These are phyloP conservation scores for Chymomyza fuscimana DNA, from an alignment of 2,888 invertebrate species.

Conservation along the genomic window DNA sequence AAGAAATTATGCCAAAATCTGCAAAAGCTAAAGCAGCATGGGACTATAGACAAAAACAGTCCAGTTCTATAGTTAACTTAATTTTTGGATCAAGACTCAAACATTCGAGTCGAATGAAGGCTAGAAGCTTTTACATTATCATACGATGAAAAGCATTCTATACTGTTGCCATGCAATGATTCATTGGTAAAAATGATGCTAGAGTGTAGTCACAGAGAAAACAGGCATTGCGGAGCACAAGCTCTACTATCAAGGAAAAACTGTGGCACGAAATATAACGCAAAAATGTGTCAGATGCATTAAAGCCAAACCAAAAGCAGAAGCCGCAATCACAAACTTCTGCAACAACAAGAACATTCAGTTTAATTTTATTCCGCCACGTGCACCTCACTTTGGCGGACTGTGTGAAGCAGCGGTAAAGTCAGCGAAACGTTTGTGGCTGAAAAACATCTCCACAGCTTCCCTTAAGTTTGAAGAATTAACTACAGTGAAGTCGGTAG, in stretches of 20 bases:
- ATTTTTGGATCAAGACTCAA: no score
- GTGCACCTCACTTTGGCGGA: not conserved
- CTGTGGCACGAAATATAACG: not conserved
- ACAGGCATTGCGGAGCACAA: slow-evolving; percentile 1
- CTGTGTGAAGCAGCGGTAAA: not conserved
- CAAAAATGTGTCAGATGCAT: slow-evolving; percentile 1
- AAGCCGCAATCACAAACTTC: not conserved
- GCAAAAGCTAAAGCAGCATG: not conserved
- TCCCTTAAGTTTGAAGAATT: not conserved
- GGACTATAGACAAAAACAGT: not conserved
- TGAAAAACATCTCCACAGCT: not conserved
- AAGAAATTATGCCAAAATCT: not conserved
- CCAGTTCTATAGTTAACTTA: no score
- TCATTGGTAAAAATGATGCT: no score
- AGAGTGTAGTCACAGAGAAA: not conserved
- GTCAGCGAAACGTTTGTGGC: no score
- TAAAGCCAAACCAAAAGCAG: not conserved
- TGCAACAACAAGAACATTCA: not conserved
- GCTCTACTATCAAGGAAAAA: not conserved
- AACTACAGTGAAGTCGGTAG: not conserved
- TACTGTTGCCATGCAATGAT: no score
- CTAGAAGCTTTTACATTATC: no score
- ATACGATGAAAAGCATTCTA: no score
- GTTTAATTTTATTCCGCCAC: not conserved
- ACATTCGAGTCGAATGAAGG: no score